Evolutionary conservation across 2,797 vertebrate genomes (phyloP).

Genomic region (Poeciliopsis gracilis): DNA sequence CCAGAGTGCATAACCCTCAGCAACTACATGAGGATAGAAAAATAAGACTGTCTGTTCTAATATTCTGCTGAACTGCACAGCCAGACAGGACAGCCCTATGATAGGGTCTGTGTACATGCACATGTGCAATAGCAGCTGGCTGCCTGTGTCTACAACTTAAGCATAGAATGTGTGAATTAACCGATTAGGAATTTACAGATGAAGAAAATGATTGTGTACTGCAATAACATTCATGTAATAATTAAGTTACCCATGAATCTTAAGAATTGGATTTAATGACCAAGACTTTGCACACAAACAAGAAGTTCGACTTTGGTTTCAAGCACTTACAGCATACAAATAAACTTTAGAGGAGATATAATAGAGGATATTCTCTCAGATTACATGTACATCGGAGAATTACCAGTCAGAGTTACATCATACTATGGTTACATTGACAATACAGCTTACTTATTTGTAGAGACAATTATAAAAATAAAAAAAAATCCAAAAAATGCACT

Average conservation of each 20-base stretch:
- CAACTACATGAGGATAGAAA: conserved; percentile 61
- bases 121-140: conserved; percentile 40
- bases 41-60: conserved; percentile 65
- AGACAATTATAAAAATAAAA: background rate
- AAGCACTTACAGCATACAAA: too few relatives aligned
- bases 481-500: conserved; percentile 27
- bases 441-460: background rate
- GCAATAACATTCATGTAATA: background rate
- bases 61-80: conserved; percentile 58
- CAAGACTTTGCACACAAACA: background rate
- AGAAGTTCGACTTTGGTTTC: background rate
- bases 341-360: too few relatives aligned
- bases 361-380: too few relatives aligned
- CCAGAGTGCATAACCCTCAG: conserved; percentile 63
- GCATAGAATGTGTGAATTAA: conserved; percentile 11
- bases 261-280: too few relatives aligned
- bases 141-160: conserved; percentile 19
- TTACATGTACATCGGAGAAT: too few relatives aligned
- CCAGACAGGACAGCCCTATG: conserved; percentile 31
- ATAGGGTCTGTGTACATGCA: conserved; percentile 18
- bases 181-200: background rate
- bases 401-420: background rate
- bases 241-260: background rate
- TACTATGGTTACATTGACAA: conserved; percentile 20
- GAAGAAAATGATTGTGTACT: background rate